Percentiles rank a stretch among this genome's conserved stretches.
phyloP scores from a whole-genome alignment of 2,888 invertebrate genomes.

The Drosophila kambysellisi region DNA sequence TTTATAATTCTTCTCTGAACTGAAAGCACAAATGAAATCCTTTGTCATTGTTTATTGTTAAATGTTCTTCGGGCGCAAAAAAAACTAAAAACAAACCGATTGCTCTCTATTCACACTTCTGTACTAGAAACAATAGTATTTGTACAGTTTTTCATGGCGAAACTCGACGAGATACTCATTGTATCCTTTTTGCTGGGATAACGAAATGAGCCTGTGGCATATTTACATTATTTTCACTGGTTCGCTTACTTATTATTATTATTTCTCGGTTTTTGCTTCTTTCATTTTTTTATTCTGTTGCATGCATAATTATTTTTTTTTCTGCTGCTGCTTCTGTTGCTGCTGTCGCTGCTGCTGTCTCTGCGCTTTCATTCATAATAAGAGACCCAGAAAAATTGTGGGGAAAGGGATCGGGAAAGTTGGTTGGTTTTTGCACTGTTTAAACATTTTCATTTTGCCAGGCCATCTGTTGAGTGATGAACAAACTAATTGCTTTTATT shows the following conservation, averaged over 20 bases:
- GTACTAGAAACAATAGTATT: conserved; percentile 10
- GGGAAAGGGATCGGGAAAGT: neutral
- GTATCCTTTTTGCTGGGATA: conserved; percentile 32
- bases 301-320: conserved; percentile 72
- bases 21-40: neutral
- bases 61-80: neutral
- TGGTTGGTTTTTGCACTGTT: conserved; percentile 31
- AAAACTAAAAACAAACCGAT: neutral
- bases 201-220: conserved; percentile 58
- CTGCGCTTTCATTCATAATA: conserved; percentile 58
- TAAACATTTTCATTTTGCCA: conserved; percentile 70
- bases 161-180: conserved; percentile 22
- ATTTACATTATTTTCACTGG: conserved; percentile 60
- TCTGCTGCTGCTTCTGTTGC: neutral
- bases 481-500: conserved; percentile 82
- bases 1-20: neutral
- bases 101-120: conserved; percentile 20
- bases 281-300: conserved; percentile 36
- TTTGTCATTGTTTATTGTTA: conserved; percentile 1
- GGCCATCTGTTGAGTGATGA: conserved; percentile 82
- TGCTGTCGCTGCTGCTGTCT: conserved; percentile 37
- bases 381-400: conserved; percentile 11
- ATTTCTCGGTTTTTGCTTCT: conserved; percentile 17
- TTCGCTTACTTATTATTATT: conserved; percentile 40
- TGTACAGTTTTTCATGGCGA: neutral